Conservation (phyloP, 2,113 vertebrate genomes). For the Alectura lathami region DNA sequence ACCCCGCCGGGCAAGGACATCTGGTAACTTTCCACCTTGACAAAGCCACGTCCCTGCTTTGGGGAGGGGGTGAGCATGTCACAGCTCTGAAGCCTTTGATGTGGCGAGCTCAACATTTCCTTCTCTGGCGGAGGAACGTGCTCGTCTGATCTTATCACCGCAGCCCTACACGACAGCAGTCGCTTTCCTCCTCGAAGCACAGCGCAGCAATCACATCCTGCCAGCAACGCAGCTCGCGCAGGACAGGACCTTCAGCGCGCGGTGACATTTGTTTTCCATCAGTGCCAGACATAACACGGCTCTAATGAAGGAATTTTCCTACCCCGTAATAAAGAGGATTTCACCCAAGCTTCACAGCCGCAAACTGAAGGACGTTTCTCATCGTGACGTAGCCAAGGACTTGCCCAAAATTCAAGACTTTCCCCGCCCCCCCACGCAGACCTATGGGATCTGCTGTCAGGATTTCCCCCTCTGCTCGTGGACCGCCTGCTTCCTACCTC, state of each 20-base stretch:
- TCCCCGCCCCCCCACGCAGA: neutral
- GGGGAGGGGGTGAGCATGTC: neutral
- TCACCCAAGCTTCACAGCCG: neutral
- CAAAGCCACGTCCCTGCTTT: fast-evolving
- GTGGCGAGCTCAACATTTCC: fast-evolving
- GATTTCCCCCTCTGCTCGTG: fast-evolving
- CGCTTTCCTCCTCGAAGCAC: neutral
- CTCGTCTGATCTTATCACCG: neutral
- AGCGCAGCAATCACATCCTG: fast-evolving
- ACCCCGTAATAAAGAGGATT: neutral
- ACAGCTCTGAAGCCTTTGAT: fast-evolving
- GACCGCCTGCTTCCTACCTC: conserved; percentile 77
- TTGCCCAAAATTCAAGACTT: neutral
- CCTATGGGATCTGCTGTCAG: fast-evolving
- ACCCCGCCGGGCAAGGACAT: fast-evolving
- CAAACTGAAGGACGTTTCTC: fast-evolving
- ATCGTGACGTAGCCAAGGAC: fast-evolving
- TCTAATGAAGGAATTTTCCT: neutral
- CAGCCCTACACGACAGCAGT: fast-evolving
- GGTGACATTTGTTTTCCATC: neutral
- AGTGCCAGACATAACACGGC: fast-evolving
- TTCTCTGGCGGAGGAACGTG: neutral
- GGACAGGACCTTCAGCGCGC: fast-evolving
- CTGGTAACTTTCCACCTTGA: neutral
- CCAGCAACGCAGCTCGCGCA: neutral